phyloP scores from a whole-genome alignment of 2,888 invertebrate genomes.

The Stenodema calcarata region DNA sequence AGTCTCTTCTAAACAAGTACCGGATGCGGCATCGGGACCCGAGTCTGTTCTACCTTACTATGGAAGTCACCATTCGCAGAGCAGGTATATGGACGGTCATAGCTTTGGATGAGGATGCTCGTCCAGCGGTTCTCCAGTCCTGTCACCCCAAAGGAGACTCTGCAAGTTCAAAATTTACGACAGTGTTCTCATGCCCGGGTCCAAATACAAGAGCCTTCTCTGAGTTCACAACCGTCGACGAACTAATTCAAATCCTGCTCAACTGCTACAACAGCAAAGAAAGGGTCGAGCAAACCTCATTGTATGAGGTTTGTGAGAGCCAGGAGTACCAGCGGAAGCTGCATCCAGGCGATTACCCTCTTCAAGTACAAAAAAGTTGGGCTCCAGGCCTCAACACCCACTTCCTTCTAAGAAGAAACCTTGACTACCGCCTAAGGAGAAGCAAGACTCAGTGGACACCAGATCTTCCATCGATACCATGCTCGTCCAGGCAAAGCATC shows the following conservation, averaged over 20 bases:
- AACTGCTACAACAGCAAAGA: constrained; percentile 85
- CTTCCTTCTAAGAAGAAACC: constrained; percentile 82
- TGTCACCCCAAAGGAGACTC: constrained; percentile 95
- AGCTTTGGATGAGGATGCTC: constrained; percentile 84
- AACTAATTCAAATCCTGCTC: constrained; percentile 81
- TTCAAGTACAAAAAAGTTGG: constrained; percentile 81
- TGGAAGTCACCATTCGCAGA: constrained; percentile 89
- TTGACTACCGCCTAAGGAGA: constrained; percentile 73
- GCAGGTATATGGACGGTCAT: constrained; percentile 79
- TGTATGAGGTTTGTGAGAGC: constrained; percentile 81
- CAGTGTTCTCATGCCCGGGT: constrained; percentile 85
- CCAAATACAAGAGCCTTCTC: constrained; percentile 93
- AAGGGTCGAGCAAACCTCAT: constrained; percentile 83
- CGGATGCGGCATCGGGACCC: constrained; percentile 92
- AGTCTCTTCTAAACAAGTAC: constrained; percentile 83
- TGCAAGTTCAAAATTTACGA: constrained; percentile 85
- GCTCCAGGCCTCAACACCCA: constrained; percentile 70
- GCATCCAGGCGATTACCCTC: constrained; percentile 84
- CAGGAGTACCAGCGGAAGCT: constrained; percentile 88
- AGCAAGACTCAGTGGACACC: constrained; percentile 67
- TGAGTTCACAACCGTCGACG: constrained; percentile 87
- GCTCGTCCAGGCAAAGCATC: constrained; percentile 61
- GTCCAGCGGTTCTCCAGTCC: constrained; percentile 89
- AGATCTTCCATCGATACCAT: constrained; percentile 63
- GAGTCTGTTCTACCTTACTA: constrained; percentile 89